phyloP scores from a whole-genome alignment of 2,888 invertebrate genomes.

The Cepaea hortensis region DNA sequence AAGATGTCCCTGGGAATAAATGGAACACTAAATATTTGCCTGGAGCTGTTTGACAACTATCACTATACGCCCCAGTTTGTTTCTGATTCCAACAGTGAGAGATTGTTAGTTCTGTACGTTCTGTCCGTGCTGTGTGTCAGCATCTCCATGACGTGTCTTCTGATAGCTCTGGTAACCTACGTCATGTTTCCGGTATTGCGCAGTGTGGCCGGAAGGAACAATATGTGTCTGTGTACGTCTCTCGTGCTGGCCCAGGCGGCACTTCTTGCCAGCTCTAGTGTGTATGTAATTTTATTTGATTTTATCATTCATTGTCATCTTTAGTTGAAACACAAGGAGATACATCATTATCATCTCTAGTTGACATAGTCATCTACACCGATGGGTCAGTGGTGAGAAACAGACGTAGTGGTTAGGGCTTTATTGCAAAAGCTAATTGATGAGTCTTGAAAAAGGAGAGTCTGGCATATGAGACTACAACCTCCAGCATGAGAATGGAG shows the following conservation, averaged over 20 bases:
- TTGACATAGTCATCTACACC: too few relatives aligned
- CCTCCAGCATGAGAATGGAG: too few relatives aligned
- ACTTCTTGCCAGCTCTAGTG: neutral
- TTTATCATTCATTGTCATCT: neutral
- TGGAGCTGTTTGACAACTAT: neutral
- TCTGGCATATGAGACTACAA: too few relatives aligned
- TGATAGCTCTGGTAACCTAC: constrained; percentile 5
- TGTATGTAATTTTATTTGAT: neutral
- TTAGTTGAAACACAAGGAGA: neutral
- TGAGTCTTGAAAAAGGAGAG: too few relatives aligned
- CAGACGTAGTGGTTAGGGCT: too few relatives aligned
- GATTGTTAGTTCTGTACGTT: neutral
- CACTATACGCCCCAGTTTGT: neutral
- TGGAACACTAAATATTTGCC: neutral
- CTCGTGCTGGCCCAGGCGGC: neutral
- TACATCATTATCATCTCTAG: too few relatives aligned
- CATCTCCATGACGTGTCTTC: neutral
- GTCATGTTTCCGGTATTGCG: constrained; percentile 1
- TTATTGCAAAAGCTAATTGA: too few relatives aligned
- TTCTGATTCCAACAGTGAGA: neutral
- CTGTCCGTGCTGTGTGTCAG: neutral
- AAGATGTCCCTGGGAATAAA: neutral
- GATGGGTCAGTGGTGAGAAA: too few relatives aligned
- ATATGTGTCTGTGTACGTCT: neutral
- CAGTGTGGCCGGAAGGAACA: neutral